Conservation (phyloP, 2,113 vertebrate species). For the Vidua chalybeata region DNA sequence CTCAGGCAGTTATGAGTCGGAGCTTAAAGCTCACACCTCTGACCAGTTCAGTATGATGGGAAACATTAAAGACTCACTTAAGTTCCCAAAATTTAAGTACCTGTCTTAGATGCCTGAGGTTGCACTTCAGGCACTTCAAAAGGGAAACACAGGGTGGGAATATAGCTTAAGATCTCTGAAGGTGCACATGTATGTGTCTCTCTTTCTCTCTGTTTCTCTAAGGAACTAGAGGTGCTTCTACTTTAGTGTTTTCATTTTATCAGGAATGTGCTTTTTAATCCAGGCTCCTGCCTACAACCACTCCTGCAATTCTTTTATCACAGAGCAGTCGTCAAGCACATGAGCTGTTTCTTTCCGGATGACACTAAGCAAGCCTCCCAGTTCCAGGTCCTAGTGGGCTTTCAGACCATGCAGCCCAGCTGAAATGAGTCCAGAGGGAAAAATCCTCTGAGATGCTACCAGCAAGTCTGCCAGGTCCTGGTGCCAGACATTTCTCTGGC, state of each 20-base stretch:
- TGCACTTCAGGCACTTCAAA: background rate
- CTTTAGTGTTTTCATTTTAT: background rate
- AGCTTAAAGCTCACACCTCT: background rate
- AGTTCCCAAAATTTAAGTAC: background rate
- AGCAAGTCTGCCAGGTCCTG: background rate
- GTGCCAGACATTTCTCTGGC: background rate
- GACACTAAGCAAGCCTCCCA: background rate
- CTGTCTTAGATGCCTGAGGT: background rate
- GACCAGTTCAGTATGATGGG: background rate
- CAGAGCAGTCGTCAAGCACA: background rate
- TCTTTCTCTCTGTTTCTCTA: background rate
- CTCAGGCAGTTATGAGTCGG: background rate
- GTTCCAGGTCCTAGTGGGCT: background rate
- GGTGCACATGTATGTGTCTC: accelerated
- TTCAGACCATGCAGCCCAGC: background rate
- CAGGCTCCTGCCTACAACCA: background rate
- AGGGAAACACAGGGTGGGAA: background rate
- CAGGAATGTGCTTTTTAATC: background rate
- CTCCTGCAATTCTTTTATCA: background rate
- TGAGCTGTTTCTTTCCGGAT: background rate
- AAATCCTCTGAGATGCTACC: background rate
- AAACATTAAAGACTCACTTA: background rate
- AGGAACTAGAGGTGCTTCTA: background rate
- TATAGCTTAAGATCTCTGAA: background rate
- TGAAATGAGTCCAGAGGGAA: background rate